Percentiles rank a stretch among this genome's conserved stretches.
Evolutionary conservation across 2,888 invertebrate genomes (phyloP).

Genomic region (Euzophera pinguis): DNA sequence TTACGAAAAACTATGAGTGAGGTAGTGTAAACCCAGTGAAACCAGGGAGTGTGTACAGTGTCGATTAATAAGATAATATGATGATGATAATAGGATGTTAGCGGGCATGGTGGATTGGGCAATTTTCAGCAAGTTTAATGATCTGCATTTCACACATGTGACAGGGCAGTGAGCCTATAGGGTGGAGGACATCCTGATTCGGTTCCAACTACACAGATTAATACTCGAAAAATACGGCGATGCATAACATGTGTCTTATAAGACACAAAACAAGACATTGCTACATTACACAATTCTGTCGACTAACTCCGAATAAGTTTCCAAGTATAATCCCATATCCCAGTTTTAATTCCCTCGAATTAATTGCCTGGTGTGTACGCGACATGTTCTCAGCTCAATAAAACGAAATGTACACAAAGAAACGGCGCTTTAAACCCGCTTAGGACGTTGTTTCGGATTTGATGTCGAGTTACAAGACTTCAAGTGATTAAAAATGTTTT

Average conservation of each 20-base stretch:
- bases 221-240: too few relatives aligned
- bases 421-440: background rate
- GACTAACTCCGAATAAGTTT: background rate
- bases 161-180: too few relatives aligned
- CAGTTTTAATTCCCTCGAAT: background rate
- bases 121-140: too few relatives aligned
- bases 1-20: too few relatives aligned
- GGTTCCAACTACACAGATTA: too few relatives aligned
- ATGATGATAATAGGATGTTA: too few relatives aligned
- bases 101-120: too few relatives aligned
- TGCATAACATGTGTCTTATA: background rate
- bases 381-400: background rate
- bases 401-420: slow-evolving; percentile 4
- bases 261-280: background rate
- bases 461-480: background rate
- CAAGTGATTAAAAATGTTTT: background rate
- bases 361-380: slow-evolving; percentile 4
- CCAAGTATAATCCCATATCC: slow-evolving; percentile 1
- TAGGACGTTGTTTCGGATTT: background rate
- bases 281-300: background rate
- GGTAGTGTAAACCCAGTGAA: too few relatives aligned
- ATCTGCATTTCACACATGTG: too few relatives aligned
- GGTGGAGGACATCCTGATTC: too few relatives aligned
- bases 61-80: too few relatives aligned
- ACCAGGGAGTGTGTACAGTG: too few relatives aligned